These are phyloP conservation scores for Panopea generosa DNA, from an alignment of 2,888 invertebrate genomes.

Conservation along the genomic window DNA sequence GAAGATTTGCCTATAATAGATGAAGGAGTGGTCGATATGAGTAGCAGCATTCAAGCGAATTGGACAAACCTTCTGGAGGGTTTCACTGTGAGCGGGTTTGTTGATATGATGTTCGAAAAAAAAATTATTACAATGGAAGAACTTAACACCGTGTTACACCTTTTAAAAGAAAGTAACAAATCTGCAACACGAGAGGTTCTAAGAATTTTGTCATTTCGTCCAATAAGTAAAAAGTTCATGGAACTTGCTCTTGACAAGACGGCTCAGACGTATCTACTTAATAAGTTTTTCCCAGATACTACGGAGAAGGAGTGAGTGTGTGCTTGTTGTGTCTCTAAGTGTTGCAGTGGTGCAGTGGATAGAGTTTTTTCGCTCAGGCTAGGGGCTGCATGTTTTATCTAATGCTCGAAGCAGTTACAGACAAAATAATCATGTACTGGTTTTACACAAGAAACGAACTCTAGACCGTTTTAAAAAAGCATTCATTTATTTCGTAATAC, in stretches of 20 bases:
- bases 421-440: too few species aligned
- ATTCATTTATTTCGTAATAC: too few species aligned
- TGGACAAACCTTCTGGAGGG: not conserved
- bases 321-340: too few species aligned
- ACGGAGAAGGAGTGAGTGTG: not conserved
- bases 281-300: not conserved
- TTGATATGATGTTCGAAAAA: not conserved
- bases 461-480: too few species aligned
- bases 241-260: not conserved
- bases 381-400: too few species aligned
- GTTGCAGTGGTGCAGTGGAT: too few species aligned
- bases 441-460: too few species aligned
- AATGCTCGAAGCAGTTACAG: too few species aligned
- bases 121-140: not conserved
- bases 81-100: not conserved
- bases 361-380: too few species aligned
- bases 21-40: too few species aligned
- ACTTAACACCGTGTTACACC: not conserved
- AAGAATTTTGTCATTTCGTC: not conserved
- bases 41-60: not conserved
- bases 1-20: too few species aligned
- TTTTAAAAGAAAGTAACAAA: not conserved
- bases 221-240: slow-evolving; percentile 1
- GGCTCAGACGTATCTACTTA: not conserved
- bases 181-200: not conserved